A percentile compares a stretch with the other conserved stretches of the same genome.
Conservation (phyloP, 2,797 vertebrate genomes). For the Thripadectes ignobilis region DNA sequence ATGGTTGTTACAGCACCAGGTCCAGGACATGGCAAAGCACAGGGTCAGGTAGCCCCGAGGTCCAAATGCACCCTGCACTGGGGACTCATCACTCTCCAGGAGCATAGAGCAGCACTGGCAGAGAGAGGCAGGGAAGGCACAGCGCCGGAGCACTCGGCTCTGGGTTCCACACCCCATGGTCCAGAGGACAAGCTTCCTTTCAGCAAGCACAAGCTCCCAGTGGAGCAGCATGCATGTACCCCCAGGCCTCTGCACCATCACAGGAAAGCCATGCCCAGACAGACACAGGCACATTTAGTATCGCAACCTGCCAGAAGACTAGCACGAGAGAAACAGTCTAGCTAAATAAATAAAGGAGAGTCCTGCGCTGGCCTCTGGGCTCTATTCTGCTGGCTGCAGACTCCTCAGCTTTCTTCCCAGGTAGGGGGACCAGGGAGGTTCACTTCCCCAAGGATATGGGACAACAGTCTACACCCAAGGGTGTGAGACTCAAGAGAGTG, state of each 20-base stretch:
- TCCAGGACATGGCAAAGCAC: slow-evolving; percentile 23
- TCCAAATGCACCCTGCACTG: neutral
- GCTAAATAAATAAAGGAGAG: slow-evolving; percentile 33
- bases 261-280: slow-evolving; percentile 3
- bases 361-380: slow-evolving; percentile 23
- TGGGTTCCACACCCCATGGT: neutral
- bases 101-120: neutral
- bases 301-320: neutral
- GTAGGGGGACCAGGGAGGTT: neutral
- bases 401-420: neutral
- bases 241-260: neutral
- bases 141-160: neutral
- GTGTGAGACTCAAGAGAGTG: neutral
- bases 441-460: neutral
- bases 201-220: slow-evolving; percentile 2
- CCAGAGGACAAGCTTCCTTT: neutral
- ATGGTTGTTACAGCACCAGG: slow-evolving; percentile 64
- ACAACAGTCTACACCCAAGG: neutral
- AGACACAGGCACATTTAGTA: slow-evolving; percentile 17
- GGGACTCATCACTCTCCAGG: neutral
- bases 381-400: neutral
- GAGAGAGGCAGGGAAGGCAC: neutral
- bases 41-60: neutral
- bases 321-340: neutral
- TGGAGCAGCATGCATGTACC: neutral